Evolutionary conservation across 2,797 vertebrate species (phyloP).

Genomic region (Buphagus erythrorhynchus): DNA sequence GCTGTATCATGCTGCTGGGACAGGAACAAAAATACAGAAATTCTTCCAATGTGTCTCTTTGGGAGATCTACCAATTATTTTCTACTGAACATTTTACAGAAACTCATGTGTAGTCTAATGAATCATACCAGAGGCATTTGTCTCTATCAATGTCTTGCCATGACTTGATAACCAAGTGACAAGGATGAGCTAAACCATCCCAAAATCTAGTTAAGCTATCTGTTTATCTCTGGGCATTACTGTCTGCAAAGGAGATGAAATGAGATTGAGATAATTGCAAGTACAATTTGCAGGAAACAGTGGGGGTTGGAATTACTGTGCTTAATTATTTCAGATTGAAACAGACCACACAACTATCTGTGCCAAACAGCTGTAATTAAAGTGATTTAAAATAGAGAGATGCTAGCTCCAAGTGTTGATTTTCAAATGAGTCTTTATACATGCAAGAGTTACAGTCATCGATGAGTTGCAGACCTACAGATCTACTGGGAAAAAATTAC

Average conservation of each 20-base stretch:
- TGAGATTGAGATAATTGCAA: slow-evolving; percentile 59
- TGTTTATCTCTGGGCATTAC: slow-evolving; percentile 45
- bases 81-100: neutral
- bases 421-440: slow-evolving; percentile 45
- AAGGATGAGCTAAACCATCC: slow-evolving; percentile 45
- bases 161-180: slow-evolving; percentile 38
- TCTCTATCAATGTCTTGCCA: slow-evolving; percentile 3
- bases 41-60: neutral
- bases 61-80: neutral
- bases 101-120: neutral
- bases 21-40: neutral
- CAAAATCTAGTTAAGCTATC: slow-evolving; percentile 32
- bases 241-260: slow-evolving; percentile 37
- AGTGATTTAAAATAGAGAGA: slow-evolving; percentile 68
- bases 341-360: slow-evolving; percentile 59
- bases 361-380: slow-evolving; percentile 71
- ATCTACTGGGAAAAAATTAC: neutral
- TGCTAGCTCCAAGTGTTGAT: slow-evolving; percentile 52
- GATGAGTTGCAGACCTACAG: neutral
- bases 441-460: neutral
- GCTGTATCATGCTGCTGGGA: neutral
- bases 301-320: slow-evolving; percentile 50
- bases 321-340: slow-evolving; percentile 67
- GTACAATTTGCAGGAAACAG: slow-evolving; percentile 52
- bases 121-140: slow-evolving; percentile 22